These are phyloP conservation scores for Gambusia affinis DNA, from an alignment of 2,113 vertebrate species.

Conservation along the genomic window DNA sequence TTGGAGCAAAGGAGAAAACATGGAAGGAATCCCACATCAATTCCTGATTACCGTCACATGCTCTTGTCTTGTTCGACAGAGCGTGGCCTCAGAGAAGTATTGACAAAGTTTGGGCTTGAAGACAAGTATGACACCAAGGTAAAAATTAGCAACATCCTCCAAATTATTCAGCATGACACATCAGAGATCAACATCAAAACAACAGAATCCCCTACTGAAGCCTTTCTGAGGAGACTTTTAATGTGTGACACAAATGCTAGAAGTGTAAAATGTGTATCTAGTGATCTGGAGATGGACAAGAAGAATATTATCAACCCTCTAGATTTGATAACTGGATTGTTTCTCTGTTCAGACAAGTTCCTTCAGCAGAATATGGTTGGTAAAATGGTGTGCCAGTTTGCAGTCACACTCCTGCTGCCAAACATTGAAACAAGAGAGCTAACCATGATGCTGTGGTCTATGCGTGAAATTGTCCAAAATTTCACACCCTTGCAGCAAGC, in stretches of 20 bases:
- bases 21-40: slow-evolving; percentile 31
- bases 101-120: not conserved
- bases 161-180: not conserved
- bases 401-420: not conserved
- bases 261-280: not conserved
- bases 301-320: not conserved
- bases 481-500: not conserved
- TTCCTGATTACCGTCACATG: slow-evolving; percentile 19
- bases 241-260: not conserved
- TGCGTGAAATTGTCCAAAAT: not conserved
- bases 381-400: not conserved
- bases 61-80: not conserved
- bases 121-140: not conserved
- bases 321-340: not conserved
- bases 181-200: not conserved
- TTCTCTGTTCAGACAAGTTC: not conserved
- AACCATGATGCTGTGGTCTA: not conserved
- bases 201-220: not conserved
- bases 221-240: not conserved
- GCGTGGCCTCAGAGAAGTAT: not conserved
- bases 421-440: not conserved
- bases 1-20: slow-evolving; percentile 32
- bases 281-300: not conserved
- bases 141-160: not conserved
- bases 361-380: not conserved